Percentiles rank a stretch among this genome's conserved stretches.
Conservation (phyloP, 2,113 vertebrate genomes). For the pig (Sus scrofa) region T2T-Sscrofa CM000817.6:80952501-80953000, state of each 20-base stretch:
- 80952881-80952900: not conserved
- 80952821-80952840: not conserved
- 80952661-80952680: slow-evolving; percentile 69
- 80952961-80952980: fast-evolving
- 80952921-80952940: not conserved
- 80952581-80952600: slow-evolving; percentile 53
- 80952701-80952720: slow-evolving; percentile 50
- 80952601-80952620: slow-evolving; percentile 30
- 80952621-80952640: slow-evolving; percentile 62
- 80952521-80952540: not conserved
- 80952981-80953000: not conserved
- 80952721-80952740: slow-evolving; percentile 58
- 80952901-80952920: fast-evolving
- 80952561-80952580: not conserved
- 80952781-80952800: not conserved
- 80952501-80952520: not conserved
- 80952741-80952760: not conserved
- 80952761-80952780: not conserved
- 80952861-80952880: not conserved
- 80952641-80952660: slow-evolving; percentile 74
- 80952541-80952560: not conserved
- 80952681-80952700: slow-evolving; percentile 10
- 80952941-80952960: not conserved
- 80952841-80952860: not conserved
- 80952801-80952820: fast-evolving